These are phyloP conservation scores for Thinocorus orbignyianus DNA, from an alignment of 2,113 vertebrate genomes.

Conservation along the genomic window DNA sequence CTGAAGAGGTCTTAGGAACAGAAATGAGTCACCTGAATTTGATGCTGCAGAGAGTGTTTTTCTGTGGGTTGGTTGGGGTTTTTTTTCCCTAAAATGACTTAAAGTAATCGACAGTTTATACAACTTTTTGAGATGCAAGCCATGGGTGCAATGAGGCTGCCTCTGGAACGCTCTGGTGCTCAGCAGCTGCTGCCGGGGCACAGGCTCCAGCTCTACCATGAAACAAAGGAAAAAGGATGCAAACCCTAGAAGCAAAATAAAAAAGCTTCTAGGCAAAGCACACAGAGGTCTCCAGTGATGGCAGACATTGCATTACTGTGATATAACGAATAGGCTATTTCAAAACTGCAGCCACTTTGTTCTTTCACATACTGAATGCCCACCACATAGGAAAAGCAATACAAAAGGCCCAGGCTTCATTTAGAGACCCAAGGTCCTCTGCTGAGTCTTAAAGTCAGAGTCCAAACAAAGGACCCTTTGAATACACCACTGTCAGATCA, in stretches of 20 bases:
- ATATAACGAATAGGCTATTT: background rate
- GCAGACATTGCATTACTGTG: rapidly evolving
- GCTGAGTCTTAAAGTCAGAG: background rate
- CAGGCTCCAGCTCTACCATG: background rate
- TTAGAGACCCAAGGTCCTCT: background rate
- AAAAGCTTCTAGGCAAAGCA: background rate
- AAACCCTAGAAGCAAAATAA: background rate
- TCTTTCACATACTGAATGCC: background rate
- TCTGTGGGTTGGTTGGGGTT: background rate
- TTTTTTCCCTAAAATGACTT: background rate
- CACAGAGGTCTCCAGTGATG: background rate
- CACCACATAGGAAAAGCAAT: background rate
- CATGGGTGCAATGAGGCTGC: background rate
- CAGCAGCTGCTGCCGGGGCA: background rate
- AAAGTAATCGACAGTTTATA: background rate
- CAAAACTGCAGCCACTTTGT: background rate
- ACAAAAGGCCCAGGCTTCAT: background rate
- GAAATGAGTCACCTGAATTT: background rate
- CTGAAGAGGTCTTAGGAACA: background rate
- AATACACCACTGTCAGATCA: background rate
- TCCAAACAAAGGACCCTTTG: background rate
- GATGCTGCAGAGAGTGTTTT: background rate
- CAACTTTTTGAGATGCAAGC: background rate
- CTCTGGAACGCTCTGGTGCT: background rate
- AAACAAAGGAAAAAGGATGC: background rate